Evolutionary conservation across 1,140 invertebrate genomes (phyloP).

Genomic region (Antheraea mylitta): DNA sequence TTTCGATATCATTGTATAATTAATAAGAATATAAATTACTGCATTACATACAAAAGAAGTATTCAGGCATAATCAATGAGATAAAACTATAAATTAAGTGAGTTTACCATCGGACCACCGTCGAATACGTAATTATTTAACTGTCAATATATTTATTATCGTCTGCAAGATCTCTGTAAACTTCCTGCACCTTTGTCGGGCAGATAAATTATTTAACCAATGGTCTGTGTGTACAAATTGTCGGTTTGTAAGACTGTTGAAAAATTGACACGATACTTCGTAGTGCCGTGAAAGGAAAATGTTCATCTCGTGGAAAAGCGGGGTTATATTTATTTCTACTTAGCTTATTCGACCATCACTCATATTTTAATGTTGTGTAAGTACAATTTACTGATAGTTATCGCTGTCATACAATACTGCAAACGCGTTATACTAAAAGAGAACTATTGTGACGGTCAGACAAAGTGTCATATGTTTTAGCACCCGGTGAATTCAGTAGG

Average conservation of each 20-base stretch:
- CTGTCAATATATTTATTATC: slow-evolving; percentile 8
- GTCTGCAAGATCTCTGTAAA: not conserved
- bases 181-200: not conserved
- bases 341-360: no score
- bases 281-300: slow-evolving; percentile 22
- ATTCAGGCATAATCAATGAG: not conserved
- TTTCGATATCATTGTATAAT: no score
- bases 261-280: slow-evolving; percentile 34
- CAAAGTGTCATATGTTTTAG: no score
- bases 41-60: not conserved
- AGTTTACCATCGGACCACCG: slow-evolving; percentile 1
- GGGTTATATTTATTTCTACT: not conserved
- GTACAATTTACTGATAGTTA: no score
- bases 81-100: not conserved
- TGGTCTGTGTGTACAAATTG: slow-evolving; percentile 3
- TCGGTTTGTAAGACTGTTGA: slow-evolving; percentile 13
- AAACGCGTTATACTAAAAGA: no score
- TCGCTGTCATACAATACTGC: no score
- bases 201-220: slow-evolving; percentile 1
- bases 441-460: no score
- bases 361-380: no score
- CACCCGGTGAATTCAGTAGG: no score
- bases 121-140: slow-evolving; percentile 1
- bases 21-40: no score
- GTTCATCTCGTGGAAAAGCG: not conserved